Conservation (phyloP, 1,140 invertebrate genomes). For the Melitaea cinxia region DNA sequence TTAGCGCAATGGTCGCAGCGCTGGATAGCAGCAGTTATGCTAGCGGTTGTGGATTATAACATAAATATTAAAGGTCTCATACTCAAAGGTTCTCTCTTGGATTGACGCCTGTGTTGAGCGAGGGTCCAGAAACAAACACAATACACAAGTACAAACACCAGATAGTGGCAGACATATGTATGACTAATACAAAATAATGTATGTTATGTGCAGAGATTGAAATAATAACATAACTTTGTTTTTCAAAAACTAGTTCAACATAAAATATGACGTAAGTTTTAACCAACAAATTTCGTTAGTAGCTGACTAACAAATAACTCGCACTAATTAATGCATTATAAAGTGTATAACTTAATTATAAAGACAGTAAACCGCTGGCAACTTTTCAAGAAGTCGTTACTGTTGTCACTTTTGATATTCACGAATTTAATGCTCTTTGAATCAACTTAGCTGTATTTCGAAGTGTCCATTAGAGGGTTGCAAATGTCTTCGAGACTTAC, state of each 20-base stretch:
- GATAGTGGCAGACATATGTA: too few species aligned
- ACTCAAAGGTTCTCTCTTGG: too few species aligned
- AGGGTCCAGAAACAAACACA: too few species aligned
- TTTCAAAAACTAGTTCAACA: neutral
- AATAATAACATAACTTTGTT: neutral
- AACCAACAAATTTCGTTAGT: neutral
- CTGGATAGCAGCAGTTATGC: too few species aligned
- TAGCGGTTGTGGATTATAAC: too few species aligned
- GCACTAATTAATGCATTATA: conserved; percentile 24
- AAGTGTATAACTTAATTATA: conserved; percentile 31
- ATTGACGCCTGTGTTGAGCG: too few species aligned
- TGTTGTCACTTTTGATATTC: conserved; percentile 34
- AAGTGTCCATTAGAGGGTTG: conserved; percentile 38
- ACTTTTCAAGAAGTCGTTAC: conserved; percentile 34
- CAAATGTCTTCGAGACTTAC: conserved; percentile 26
- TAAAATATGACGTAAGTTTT: neutral
- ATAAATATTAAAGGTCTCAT: too few species aligned
- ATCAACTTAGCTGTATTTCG: conserved; percentile 37
- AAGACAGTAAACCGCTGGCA: conserved; percentile 30
- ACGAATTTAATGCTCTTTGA: conserved; percentile 36
- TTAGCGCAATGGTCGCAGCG: too few species aligned
- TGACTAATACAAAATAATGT: too few species aligned
- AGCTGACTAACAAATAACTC: neutral
- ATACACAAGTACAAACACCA: too few species aligned
- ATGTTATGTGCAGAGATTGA: neutral